Percentiles rank a stretch among this genome's conserved stretches.
phyloP scores from a whole-genome alignment of 2,797 vertebrate species.

The Monodelphis domestica region DNA sequence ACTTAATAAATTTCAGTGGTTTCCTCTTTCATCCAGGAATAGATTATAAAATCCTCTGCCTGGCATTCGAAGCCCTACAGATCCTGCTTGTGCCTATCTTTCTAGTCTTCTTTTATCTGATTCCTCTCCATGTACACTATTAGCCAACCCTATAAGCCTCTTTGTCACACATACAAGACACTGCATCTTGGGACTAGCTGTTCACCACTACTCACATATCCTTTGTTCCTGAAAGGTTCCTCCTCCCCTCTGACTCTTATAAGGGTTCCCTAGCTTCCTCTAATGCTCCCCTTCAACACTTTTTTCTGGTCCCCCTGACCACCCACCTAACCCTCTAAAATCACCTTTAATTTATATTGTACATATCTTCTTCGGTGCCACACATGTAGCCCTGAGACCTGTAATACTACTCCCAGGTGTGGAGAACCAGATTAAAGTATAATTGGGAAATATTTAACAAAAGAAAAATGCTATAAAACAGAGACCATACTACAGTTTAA shows the following conservation, averaged over 20 bases:
- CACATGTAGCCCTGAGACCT: not conserved
- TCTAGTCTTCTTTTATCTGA: not conserved
- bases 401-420: not conserved
- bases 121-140: not conserved
- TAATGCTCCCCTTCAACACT: not conserved
- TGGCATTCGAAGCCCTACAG: not conserved
- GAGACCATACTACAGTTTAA: not conserved
- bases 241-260: not conserved
- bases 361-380: not conserved
- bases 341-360: not conserved
- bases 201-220: not conserved
- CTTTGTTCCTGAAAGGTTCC: not conserved
- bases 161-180: not conserved
- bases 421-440: not conserved
- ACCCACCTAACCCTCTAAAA: not conserved
- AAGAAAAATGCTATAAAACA: not conserved
- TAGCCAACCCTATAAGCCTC: not conserved
- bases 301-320: not conserved
- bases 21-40: not conserved
- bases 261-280: not conserved
- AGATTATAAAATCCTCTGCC: not conserved
- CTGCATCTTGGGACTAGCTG: not conserved
- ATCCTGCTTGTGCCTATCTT: not conserved
- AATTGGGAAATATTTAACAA: not conserved
- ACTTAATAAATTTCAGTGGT: not conserved